phyloP scores from a whole-genome alignment of 1,140 invertebrate species.

The Saxidomus purpurata region DNA sequence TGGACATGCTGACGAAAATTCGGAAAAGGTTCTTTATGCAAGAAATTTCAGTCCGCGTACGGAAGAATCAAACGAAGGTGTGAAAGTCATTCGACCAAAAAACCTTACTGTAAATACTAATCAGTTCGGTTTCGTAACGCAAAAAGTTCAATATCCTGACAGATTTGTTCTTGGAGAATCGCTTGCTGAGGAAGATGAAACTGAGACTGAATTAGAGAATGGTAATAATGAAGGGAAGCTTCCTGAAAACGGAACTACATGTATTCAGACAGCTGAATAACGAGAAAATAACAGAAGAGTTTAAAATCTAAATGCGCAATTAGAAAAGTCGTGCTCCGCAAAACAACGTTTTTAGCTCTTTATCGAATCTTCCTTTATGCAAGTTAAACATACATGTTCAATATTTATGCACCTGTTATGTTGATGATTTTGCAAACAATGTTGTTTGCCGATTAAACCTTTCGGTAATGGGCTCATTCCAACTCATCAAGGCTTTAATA shows the following conservation, averaged over 20 bases:
- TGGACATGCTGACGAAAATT: not conserved
- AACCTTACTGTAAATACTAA: not conserved
- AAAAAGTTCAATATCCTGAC: conserved; percentile 52
- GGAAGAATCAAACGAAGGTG: not conserved
- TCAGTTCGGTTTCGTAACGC: conserved; percentile 44
- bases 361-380: too few species aligned
- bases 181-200: conserved; percentile 13
- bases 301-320: too few species aligned
- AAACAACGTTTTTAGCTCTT: too few species aligned
- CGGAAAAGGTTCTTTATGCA: conserved; percentile 21
- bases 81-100: conserved; percentile 20
- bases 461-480: too few species aligned
- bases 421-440: too few species aligned
- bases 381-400: too few species aligned
- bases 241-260: not conserved
- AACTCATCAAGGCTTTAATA: too few species aligned
- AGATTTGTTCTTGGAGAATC: conserved; percentile 31
- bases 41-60: not conserved
- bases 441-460: too few species aligned
- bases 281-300: not conserved
- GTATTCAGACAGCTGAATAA: not conserved
- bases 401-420: too few species aligned
- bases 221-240: not conserved
- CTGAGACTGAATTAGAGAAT: not conserved
- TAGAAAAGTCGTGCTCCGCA: too few species aligned